A percentile compares a stretch with the other conserved stretches of the same genome.
Evolutionary conservation across 2,888 invertebrate species (phyloP).

Genomic region (Lasioglossum oenotherae): DNA sequence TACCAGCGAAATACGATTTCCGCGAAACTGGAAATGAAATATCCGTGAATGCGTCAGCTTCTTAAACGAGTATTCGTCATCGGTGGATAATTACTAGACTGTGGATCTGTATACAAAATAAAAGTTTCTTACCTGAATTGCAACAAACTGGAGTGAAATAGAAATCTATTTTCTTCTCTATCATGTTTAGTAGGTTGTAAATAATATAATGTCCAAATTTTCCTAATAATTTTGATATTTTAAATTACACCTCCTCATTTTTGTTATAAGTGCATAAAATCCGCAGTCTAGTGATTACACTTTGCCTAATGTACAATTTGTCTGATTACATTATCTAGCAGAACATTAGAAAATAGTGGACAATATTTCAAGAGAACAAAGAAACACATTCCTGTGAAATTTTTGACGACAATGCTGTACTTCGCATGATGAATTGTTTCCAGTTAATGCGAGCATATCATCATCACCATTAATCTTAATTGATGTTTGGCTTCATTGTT

Average conservation of each 20-base stretch:
- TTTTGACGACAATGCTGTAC: neutral
- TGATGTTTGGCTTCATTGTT: neutral
- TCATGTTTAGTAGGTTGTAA: no score
- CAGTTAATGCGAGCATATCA: neutral
- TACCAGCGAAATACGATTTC: conserved; percentile 61
- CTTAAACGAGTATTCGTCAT: no score
- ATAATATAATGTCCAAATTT: no score
- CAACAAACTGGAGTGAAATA: no score
- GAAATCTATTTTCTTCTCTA: no score
- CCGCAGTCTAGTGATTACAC: neutral
- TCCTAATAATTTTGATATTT: no score
- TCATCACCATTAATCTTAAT: neutral
- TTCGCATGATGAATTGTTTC: neutral
- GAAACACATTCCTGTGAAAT: neutral
- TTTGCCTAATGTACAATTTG: neutral
- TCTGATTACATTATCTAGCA: neutral
- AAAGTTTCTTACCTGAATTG: no score
- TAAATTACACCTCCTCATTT: no score
- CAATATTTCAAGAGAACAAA: neutral
- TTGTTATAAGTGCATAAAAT: no score
- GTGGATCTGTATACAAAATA: no score
- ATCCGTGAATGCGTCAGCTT: no score
- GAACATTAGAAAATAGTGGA: neutral
- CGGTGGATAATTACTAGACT: no score
- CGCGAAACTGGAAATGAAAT: conserved; percentile 25